Base-by-base conservation (phyloP, 1,140 invertebrate species). In the Bradysia coprophila region DNA sequence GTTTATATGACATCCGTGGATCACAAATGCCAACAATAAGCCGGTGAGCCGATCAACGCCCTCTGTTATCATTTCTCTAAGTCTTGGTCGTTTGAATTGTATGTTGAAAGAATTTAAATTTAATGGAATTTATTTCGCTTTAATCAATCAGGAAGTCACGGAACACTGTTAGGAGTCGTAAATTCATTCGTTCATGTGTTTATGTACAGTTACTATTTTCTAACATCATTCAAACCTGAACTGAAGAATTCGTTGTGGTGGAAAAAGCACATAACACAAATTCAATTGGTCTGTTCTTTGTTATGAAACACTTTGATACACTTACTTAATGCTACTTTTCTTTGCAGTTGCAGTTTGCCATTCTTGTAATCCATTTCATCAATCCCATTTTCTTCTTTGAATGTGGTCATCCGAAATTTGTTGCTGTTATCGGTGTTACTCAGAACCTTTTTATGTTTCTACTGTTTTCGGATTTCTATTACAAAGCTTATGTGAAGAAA, bases 391-490 rank as follows among this genome's bases (percentile, higher is more conserved):
- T 76, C 58, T 68, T 68, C 34, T 69, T 68, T 15, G 69, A 81
- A 32, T 89, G 85, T 52, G 63, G 67, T 16, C 85, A 77, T 48
- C 82, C 82, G 3, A 68, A 64, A 34, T 69, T 66, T 60, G 51
- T 69, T 1, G 60, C 68, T 0, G 55, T 65, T 3, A 16, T 73
- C 13, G 67, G 75, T 46, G 57, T 76, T 23, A 64, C 71, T 0
- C 76, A 79, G 51, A 72, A 76, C 50, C 45, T 72, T 2, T 71
- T 76, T 43, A 79, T 91, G 67, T 69, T 88, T 16, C 61, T 78
- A 46, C 64, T 93, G 20, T 93, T 93, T 57, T 67, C 66, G 1
- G 75, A 87, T 38, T 92, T 90, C 63, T 92, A 91, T 55, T 68
- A 74, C 41, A 73, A 82, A 50, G 64, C 75, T 32, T 89, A 88